Base-by-base conservation (phyloP, 2,113 vertebrate genomes). In the Tangachromis dhanisi region DNA sequence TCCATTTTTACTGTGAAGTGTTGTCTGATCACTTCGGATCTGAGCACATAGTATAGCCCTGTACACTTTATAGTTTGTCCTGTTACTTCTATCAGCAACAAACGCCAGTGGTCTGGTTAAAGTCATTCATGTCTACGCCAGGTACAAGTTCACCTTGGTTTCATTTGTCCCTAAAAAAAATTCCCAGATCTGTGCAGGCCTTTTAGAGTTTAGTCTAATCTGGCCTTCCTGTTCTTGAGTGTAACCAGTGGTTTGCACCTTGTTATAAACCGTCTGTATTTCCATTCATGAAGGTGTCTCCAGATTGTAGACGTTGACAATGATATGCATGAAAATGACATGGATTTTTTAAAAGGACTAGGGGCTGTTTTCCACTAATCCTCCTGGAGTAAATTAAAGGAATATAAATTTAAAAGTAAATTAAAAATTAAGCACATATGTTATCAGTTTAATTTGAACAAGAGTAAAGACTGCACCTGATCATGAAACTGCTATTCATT, bases 61-160 rank as follows among this genome's bases (percentile, higher is more conserved):
- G 17, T 63, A 35, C 1, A 38, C 61, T 38, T 66, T 35, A 13
- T 7, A 38, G 2, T n/a, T 38, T n/a, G 1, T 0, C 59, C 59
- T 63, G 31, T 35, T 63, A 19, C 59, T 19, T 63, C 29, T 63
- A 35, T 35, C 59, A 35, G 16, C 59, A 33, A 13, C 33, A 66
- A 66, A 38, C 0, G 11, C 6, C 7, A 66, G 33, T 12, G 8
- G 33, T 33, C 8, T 33, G 33, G 33, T 33, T 33, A 33, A 33
- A 33, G 33, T 33, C 33, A 33, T 33, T 33, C 33, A 33, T 8
- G 33, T 1, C 8, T 3, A 33, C 0, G 33, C 33, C 33, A 33
- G 33, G 33, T 33, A 33, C 33, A 33, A 33, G 1, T 21, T 40
- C 19, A 68, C 2, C 63, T 68, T 21, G 4, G 2, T 68, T 68